A percentile compares a stretch with the other conserved stretches of the same genome.
Conservation (phyloP, 2,797 vertebrate species). For the Clarias pachynema region DNA sequence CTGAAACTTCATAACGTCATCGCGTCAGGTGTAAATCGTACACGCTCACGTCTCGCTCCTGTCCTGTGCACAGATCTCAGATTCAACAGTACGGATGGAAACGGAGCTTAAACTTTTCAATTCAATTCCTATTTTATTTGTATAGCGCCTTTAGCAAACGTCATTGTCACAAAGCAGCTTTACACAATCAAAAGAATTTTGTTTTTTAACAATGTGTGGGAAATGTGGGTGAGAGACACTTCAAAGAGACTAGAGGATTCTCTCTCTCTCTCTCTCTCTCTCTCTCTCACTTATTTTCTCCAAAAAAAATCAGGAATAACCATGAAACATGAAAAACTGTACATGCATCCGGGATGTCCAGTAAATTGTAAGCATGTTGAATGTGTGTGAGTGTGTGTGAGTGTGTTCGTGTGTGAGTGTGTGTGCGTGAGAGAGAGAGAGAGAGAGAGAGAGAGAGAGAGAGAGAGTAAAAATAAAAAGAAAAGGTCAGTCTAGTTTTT, state of each 20-base stretch:
- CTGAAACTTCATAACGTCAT: background rate
- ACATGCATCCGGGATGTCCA: background rate
- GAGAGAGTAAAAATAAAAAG: background rate
- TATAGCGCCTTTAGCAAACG: too few species aligned
- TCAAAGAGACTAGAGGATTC: background rate
- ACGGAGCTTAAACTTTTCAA: background rate
- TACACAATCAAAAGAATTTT: too few species aligned
- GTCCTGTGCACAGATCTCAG: background rate
- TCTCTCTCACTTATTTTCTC: background rate
- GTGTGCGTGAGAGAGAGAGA: background rate
- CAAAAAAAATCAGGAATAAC: background rate
- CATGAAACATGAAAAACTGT: background rate
- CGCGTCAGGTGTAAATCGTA: background rate
- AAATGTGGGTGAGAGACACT: background rate
- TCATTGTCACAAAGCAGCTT: too few species aligned
- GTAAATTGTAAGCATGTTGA: background rate
- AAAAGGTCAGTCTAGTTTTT: conserved; percentile 9
- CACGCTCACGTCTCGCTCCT: background rate
- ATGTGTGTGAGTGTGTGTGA: too few species aligned
- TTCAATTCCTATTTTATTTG: too few species aligned
- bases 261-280: background rate
- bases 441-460: background rate
- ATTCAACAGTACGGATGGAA: background rate
- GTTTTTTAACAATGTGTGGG: too few species aligned
- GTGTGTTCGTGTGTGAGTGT: background rate